phyloP scores from a whole-genome alignment of 2,888 invertebrate genomes.

The Macrophya annulata region DNA sequence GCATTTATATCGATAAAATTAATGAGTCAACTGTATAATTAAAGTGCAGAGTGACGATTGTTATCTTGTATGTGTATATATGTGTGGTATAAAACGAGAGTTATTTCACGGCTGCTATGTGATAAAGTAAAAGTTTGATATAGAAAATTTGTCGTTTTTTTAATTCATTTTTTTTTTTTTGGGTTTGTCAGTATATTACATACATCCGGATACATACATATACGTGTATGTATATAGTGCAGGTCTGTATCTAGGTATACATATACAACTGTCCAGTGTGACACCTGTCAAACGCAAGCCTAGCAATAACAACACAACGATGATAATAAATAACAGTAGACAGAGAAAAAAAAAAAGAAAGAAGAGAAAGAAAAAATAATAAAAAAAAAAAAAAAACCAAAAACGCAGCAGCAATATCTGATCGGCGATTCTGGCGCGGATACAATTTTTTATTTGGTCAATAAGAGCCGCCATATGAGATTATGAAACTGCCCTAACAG shows the following conservation, averaged over 20 bases:
- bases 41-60: slow-evolving; percentile 15
- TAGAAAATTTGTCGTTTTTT: neutral
- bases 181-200: neutral
- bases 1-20: neutral
- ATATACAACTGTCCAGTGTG: slow-evolving; percentile 17
- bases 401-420: slow-evolving; percentile 60
- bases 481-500: slow-evolving; percentile 75
- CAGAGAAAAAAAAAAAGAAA: neutral
- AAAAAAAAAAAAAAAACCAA: slow-evolving; percentile 45
- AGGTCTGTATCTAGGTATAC: neutral
- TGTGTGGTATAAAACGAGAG: neutral
- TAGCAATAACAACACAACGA: slow-evolving; percentile 30
- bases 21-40: neutral
- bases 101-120: neutral
- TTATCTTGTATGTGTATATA: neutral
- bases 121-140: neutral
- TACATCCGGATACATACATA: neutral
- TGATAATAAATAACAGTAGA: slow-evolving; percentile 39
- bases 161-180: neutral
- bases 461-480: slow-evolving; percentile 70
- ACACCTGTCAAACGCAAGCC: slow-evolving; percentile 47
- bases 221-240: neutral
- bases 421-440: slow-evolving; percentile 66
- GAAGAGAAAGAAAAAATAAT: neutral
- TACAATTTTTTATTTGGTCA: slow-evolving; percentile 71